These are phyloP conservation scores for Acronicta psi DNA, from an alignment of 2,888 invertebrate species.

Conservation along the genomic window DNA sequence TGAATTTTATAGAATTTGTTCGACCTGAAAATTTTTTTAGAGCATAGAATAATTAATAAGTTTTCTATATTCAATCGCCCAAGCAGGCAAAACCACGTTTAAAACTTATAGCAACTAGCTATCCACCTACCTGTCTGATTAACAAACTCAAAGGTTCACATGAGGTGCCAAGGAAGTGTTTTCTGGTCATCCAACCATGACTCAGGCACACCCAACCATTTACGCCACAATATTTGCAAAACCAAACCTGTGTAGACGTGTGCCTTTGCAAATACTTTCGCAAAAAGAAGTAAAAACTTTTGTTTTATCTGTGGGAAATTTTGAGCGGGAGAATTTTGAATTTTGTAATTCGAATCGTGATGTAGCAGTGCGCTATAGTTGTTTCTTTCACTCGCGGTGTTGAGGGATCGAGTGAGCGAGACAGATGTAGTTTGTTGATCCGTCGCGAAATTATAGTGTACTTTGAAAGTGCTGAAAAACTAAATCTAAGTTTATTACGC, in stretches of 20 bases:
- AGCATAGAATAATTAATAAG: no score
- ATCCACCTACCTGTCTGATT: conserved; percentile 61
- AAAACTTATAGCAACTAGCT: not conserved
- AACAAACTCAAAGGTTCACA: conserved; percentile 79
- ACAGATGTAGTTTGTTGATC: conserved; percentile 29
- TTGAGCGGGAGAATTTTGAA: conserved; percentile 49
- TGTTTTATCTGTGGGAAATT: conserved; percentile 45
- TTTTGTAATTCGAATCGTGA: conserved; percentile 38
- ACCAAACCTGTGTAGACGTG: conserved; percentile 77
- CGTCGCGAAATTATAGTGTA: conserved; percentile 17
- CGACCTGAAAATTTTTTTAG: no score
- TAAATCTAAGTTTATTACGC: not conserved
- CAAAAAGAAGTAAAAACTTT: conserved; percentile 54
- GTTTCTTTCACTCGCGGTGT: conserved; percentile 31
- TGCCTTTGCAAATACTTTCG: conserved; percentile 54
- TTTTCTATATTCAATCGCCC: not conserved
- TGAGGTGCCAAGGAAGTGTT: conserved; percentile 75
- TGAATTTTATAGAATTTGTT: no score
- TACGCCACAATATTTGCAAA: conserved; percentile 83
- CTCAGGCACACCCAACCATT: conserved; percentile 79
- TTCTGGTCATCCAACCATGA: conserved; percentile 73
- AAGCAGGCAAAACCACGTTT: conserved; percentile 23
- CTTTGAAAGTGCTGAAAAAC: conserved; percentile 19
- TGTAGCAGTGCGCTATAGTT: conserved; percentile 6
- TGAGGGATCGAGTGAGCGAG: conserved; percentile 24